Base-by-base conservation (phyloP, 1,140 invertebrate genomes). In the Acromyrmex heyeri region DNA sequence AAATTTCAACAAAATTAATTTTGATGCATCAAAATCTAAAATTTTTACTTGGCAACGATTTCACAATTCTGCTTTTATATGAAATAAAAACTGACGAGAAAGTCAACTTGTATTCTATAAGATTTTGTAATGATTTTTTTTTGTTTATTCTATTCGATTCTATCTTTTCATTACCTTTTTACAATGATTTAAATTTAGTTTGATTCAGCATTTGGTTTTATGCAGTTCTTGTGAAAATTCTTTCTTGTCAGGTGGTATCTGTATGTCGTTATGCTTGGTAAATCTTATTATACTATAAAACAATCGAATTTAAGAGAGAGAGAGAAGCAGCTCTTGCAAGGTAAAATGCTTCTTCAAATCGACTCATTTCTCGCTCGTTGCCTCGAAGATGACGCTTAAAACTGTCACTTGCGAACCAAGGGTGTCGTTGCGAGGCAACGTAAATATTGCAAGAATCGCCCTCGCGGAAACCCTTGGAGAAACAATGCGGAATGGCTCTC, bases 401-500 rank as follows among this genome's bases (percentile, higher is more conserved):
- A 61, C 3, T 75, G 24, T 83, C 55, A 83, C 79, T 70, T 34
- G 55, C 12, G 69, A 83, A 21, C 10, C 44, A 24, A 44, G 50
- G 38, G 78, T 73, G 69, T 50, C 67, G 79, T 83, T 83, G 79
- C 55, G 24, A 44, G 24, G n/a, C 34, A 75, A 75, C 38, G 79
- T 83, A 83, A 83, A 83, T 75, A 83, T 83, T 83, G 50, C 55
- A 75, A 48, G 69, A 61, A 50, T 83, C 55, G 67, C 50, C 24
- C 50, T 72, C 34, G 50, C 55, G 67, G 24, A 44, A 82, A 75
- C 53, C 27, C 38, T 30, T 44, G 69, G n/a, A 27, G 69, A 83
- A 83, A 83, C 79, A 83, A 83, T 82, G 67, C 67, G 67, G 67
- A 82, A 73, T 83, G 57, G 24, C 69, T 83, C 55, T 73, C 55